Percentiles rank a stretch among this genome's conserved stretches.
Conservation (phyloP, 2,113 vertebrate genomes). For the Menura novaehollandiae region DNA sequence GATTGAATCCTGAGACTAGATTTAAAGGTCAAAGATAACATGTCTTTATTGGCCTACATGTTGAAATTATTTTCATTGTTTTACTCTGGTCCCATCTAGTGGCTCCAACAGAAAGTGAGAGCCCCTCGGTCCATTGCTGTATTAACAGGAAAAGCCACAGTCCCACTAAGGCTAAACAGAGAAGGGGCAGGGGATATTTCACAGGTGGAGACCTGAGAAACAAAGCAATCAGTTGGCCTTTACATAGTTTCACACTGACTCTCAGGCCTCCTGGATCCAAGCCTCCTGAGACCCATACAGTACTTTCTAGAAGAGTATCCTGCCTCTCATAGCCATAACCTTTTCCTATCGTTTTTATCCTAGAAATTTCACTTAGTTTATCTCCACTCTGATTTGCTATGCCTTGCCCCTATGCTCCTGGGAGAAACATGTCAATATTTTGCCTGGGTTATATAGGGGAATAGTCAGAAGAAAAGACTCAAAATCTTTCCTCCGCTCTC, state of each 20-base stretch:
- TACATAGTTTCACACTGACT: not conserved
- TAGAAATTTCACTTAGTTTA: not conserved
- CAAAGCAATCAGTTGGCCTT: not conserved
- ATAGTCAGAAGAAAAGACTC: conserved; percentile 24
- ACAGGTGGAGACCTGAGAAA: not conserved
- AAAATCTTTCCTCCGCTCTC: not conserved
- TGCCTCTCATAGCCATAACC: not conserved
- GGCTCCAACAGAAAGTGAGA: not conserved
- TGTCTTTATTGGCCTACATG: not conserved
- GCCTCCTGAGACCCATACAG: not conserved
- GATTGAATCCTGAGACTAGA: not conserved
- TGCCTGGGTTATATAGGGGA: not conserved
- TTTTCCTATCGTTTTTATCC: not conserved
- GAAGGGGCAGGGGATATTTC: not conserved
- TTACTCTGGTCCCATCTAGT: conserved; percentile 12
- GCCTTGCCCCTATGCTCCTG: not conserved
- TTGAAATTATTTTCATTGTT: not conserved
- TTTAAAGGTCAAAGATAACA: not conserved
- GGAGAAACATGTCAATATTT: conserved; percentile 50
- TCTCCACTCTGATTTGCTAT: not conserved
- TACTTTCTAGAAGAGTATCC: not conserved
- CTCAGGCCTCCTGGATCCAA: not conserved
- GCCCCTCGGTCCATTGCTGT: not conserved
- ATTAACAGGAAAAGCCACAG: not conserved
- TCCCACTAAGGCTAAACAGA: not conserved